A percentile compares a stretch with the other conserved stretches of the same genome.
Conservation (phyloP, 2,113 vertebrate genomes). For the Sinocyclocheilus anshuiensis region DNA sequence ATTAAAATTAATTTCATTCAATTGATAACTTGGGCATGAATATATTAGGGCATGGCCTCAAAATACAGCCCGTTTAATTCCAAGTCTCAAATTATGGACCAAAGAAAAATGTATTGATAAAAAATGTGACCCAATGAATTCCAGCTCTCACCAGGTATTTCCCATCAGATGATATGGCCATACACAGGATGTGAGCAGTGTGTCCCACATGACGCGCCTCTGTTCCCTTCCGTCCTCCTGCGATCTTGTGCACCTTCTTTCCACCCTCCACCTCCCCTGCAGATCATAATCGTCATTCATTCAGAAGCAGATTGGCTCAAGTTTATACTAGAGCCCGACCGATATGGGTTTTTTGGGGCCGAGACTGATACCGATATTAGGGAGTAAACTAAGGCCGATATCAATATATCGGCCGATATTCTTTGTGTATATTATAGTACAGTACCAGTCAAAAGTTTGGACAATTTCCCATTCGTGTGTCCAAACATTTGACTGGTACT, state of each 20-base stretch:
- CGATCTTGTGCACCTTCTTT: constrained; percentile 84
- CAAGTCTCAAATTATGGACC: background rate
- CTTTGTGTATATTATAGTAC: no score
- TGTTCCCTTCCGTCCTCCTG: constrained; percentile 81
- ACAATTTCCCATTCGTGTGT: no score
- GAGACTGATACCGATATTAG: no score
- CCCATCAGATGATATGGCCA: constrained; percentile 92
- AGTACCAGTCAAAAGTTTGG: no score
- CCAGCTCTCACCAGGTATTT: constrained; percentile 86
- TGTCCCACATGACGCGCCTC: constrained; percentile 83
- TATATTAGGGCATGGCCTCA: background rate
- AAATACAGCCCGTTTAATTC: background rate
- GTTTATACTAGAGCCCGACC: background rate
- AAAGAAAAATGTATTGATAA: background rate
- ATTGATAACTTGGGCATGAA: background rate
- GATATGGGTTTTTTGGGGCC: no score
- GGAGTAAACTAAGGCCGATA: no score
- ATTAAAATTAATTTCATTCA: background rate
- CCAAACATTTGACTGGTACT: no score
- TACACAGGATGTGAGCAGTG: constrained; percentile 84
- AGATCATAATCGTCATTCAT: constrained; percentile 1
- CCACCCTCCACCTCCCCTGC: constrained; percentile 89
- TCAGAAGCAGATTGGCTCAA: background rate
- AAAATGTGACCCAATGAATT: background rate
- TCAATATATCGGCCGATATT: no score